A percentile compares a stretch with the other conserved stretches of the same genome.
Evolutionary conservation across 2,797 vertebrate genomes (phyloP).

Genomic region (Microcaecilia unicolor): DNA sequence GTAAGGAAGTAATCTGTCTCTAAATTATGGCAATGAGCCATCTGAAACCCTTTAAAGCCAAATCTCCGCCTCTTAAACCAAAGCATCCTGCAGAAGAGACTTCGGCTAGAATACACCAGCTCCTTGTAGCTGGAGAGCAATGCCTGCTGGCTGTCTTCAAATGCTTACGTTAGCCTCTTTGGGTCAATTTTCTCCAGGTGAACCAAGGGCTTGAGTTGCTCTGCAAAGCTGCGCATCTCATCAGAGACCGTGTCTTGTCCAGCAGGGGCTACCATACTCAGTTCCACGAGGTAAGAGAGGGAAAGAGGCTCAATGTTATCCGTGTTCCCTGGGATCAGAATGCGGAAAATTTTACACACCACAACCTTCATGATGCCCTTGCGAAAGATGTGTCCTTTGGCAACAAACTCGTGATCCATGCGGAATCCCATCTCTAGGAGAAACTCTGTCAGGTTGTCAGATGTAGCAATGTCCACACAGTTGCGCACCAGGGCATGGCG

Average conservation of each 20-base stretch:
- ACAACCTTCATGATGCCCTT: slow-evolving; percentile 89
- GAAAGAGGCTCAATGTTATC: slow-evolving; percentile 87
- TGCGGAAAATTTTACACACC: slow-evolving; percentile 88
- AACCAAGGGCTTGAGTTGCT: slow-evolving; percentile 90
- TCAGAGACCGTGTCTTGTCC: slow-evolving; percentile 89
- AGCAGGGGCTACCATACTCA: slow-evolving; percentile 80
- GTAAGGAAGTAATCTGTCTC: too few species aligned
- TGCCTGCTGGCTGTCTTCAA: too few species aligned
- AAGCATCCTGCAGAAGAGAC: too few species aligned
- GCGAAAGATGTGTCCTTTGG: slow-evolving; percentile 87
- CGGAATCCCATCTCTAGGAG: slow-evolving; percentile 96
- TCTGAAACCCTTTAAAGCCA: too few species aligned
- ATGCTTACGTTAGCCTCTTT: slow-evolving; percentile 78
- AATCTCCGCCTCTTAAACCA: too few species aligned
- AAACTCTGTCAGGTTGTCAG: slow-evolving; percentile 87
- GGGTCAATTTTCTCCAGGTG: slow-evolving; percentile 96
- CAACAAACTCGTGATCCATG: slow-evolving; percentile 95
- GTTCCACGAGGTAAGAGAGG: slow-evolving; percentile 87
- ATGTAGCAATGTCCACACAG: slow-evolving; percentile 89
- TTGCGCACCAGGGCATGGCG: slow-evolving; percentile 84
- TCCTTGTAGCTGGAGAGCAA: too few species aligned
- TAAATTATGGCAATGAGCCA: too few species aligned
- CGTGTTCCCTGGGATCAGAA: slow-evolving; percentile 81
- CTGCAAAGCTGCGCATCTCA: slow-evolving; percentile 92
- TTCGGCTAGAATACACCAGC: background rate